Evolutionary conservation across 2,888 invertebrate species (phyloP).

Genomic region (Drosophila picticornis): DNA sequence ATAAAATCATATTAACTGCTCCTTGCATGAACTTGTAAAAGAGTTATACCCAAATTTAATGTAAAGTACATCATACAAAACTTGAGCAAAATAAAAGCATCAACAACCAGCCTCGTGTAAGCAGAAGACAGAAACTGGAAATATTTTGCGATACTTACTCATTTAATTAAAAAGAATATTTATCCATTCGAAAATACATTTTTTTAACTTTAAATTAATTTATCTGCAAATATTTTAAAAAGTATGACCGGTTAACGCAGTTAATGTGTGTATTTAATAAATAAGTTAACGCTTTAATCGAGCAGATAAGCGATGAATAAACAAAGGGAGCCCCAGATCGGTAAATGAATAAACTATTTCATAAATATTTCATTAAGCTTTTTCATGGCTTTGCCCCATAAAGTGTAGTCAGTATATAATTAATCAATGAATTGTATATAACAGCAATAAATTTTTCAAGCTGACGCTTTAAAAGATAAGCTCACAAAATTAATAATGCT

Average conservation of each 20-base stretch:
- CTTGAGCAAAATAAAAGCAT: background rate
- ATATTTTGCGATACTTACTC: background rate
- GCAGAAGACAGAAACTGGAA: background rate
- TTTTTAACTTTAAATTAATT: constrained; percentile 3
- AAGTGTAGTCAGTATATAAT: constrained; percentile 29
- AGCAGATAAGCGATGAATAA: constrained; percentile 26
- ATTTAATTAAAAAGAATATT: background rate
- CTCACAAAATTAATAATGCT: constrained; percentile 47
- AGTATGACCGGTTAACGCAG: constrained; percentile 30
- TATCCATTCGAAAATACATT: background rate
- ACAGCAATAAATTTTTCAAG: constrained; percentile 25
- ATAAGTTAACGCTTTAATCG: constrained; percentile 50
- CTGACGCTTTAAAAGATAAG: constrained; percentile 37
- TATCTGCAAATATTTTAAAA: constrained; percentile 4
- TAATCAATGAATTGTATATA: constrained; percentile 40
- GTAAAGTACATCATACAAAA: constrained; percentile 6
- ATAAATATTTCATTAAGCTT: constrained; percentile 51
- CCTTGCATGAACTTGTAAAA: constrained; percentile 2
- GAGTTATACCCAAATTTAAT: background rate
- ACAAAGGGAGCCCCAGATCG: constrained; percentile 3
- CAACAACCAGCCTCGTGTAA: too few species aligned
- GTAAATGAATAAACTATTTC: constrained; percentile 36
- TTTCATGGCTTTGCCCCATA: constrained; percentile 21
- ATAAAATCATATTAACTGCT: constrained; percentile 22
- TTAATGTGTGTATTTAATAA: constrained; percentile 44